These are phyloP conservation scores for Bellardia bayeri DNA, from an alignment of 2,888 invertebrate species.

Conservation along the genomic window DNA sequence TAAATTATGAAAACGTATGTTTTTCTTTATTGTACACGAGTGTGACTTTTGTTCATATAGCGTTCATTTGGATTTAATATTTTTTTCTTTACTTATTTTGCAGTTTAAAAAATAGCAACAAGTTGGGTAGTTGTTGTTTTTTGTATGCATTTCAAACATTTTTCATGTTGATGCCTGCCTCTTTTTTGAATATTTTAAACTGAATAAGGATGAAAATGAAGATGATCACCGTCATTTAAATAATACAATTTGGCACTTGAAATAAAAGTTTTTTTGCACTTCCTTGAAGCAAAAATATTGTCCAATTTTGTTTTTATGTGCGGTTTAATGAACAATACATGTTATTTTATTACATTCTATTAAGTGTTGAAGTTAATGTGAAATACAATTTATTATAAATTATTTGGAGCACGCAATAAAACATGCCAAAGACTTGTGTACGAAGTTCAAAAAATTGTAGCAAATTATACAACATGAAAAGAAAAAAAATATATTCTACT, in stretches of 20 bases:
- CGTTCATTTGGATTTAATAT: not conserved
- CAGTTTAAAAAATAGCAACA: conserved; percentile 19
- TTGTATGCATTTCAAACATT: conserved; percentile 31
- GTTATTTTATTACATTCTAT: not conserved
- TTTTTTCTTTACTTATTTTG: not conserved
- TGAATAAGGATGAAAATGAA: conserved; percentile 4
- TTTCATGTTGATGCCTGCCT: conserved; percentile 28
- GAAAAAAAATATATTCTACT: no score
- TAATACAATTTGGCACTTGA: conserved; percentile 28
- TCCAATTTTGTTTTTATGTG: not conserved
- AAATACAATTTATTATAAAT: not conserved
- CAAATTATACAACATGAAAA: no score
- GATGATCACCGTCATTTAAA: conserved; percentile 18
- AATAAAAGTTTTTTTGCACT: not conserved
- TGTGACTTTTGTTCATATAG: not conserved
- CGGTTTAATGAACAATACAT: conserved; percentile 7
- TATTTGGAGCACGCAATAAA: not conserved
- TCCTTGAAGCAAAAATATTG: not conserved
- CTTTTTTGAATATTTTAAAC: not conserved
- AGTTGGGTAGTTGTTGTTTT: conserved; percentile 10
- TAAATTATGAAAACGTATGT: not conserved
- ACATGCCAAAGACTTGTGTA: no score
- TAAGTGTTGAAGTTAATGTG: conserved; percentile 6
- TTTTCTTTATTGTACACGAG: not conserved
- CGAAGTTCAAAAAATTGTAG: no score